Base-by-base conservation (phyloP, 2,888 invertebrate genomes). In the Metellina segmentata region DNA sequence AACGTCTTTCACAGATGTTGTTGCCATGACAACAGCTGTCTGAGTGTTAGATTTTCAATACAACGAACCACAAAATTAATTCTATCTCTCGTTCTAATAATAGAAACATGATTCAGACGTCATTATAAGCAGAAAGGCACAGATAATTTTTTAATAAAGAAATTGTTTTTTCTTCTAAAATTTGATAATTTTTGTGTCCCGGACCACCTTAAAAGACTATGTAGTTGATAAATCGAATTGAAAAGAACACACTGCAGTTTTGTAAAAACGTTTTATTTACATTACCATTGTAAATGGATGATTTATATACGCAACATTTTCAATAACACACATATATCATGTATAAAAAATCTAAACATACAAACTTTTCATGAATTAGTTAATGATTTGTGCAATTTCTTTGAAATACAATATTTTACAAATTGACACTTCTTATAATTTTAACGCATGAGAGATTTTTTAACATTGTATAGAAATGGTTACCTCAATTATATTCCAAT, bases 341-440 rank as follows among this genome's bases (percentile, higher is more conserved):
- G 77, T 77, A 77, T 77, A 77, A 79, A 79, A 79, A 61, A 13
- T 61, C 79, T 79, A 79, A 79, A 61, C 79, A 61, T 79, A 34
- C 20, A 61, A 79, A 79, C 79, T 53, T 19, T 79, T 34, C 34
- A 79, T 69, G 52, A 19, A 78, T 52, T 52, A 11, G 7, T 19
- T 13, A 79, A 61, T 34, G 53, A 79, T 79, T 19, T 61, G 61
- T 20, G 34, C 9, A 69, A 20, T 20, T 7, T 61, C 34, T 52
- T 61, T 61, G 20, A 53, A 77, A 34, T 19, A 61, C 20, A 61
- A 16, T 61, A 19, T 78, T 0, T 51, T 52, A 52, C n/a, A 78
- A 78, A 11, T 19, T 5, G 52, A 19, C 51, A 19, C 19, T 9
- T 51, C 19, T 9, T 51, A 11, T 9, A 16, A 11, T 51, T 19